phyloP scores from a whole-genome alignment of 2,113 vertebrate genomes.

The Xiphophorus couchianus region DNA sequence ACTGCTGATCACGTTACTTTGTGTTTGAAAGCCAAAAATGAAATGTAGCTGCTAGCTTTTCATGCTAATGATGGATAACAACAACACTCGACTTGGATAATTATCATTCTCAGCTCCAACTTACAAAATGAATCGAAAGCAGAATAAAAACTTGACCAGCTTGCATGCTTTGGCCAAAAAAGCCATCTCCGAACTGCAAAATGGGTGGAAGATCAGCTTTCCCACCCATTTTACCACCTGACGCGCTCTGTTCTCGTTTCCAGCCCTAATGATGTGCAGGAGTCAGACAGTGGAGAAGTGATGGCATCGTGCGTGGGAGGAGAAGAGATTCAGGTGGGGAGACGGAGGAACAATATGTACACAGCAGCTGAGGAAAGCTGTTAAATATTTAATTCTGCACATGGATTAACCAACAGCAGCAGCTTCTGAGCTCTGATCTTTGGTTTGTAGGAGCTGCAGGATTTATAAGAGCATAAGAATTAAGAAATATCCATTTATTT shows the following conservation, averaged over 20 bases:
- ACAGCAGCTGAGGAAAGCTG: slow-evolving; percentile 12
- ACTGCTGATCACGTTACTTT: no score
- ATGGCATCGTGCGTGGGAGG: slow-evolving; percentile 18
- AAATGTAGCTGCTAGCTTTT: background rate
- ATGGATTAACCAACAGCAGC: background rate
- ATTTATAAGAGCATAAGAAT: background rate
- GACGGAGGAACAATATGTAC: slow-evolving; percentile 19
- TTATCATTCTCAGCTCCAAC: no score
- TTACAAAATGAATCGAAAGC: background rate
- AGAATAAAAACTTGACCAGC: background rate
- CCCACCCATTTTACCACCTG: background rate
- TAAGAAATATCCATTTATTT: background rate
- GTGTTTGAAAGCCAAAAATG: no score
- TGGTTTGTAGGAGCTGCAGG: background rate
- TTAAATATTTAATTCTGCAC: slow-evolving; percentile 13
- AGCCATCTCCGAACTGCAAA: no score
- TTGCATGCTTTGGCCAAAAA: no score
- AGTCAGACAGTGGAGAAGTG: slow-evolving; percentile 13
- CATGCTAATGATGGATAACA: background rate
- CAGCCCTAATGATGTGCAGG: background rate
- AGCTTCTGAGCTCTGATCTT: no score
- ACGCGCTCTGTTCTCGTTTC: background rate
- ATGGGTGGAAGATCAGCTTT: background rate
- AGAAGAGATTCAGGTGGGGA: slow-evolving; percentile 21
- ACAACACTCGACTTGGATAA: background rate